These are phyloP conservation scores for Macropodus opercularis DNA, from an alignment of 2,797 vertebrate genomes.

Conservation along the genomic window DNA sequence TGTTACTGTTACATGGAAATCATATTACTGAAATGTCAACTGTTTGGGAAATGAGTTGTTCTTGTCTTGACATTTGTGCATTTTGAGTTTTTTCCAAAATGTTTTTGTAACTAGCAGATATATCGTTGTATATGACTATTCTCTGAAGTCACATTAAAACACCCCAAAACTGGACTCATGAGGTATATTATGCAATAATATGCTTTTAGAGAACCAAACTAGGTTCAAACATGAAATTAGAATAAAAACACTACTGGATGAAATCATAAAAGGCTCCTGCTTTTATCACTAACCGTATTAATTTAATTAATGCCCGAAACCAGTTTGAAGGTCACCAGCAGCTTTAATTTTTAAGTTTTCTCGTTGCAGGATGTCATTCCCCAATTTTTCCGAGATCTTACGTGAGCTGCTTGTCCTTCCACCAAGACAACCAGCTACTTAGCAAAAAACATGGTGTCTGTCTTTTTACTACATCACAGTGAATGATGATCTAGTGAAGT, in stretches of 20 bases:
- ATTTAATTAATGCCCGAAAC: conserved; percentile 1
- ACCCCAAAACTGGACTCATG: background rate
- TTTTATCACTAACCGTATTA: conserved; percentile 3
- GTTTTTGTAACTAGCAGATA: background rate
- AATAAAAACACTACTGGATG: conserved; percentile 2
- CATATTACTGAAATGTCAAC: conserved; percentile 5
- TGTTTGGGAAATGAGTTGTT: background rate
- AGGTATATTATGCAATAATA: background rate
- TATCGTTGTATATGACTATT: background rate
- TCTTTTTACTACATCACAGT: conserved; percentile 22
- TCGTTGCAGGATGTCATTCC: background rate
- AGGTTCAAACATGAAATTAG: conserved; percentile 11
- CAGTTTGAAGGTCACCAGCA: conserved; percentile 20
- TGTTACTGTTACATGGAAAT: conserved; percentile 6
- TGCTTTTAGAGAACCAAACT: conserved; percentile 4
- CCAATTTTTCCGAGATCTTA: conserved; percentile 28
- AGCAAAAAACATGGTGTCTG: conserved; percentile 18
- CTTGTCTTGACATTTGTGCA: conserved; percentile 8
- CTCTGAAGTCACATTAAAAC: background rate
- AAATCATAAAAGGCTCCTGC: conserved; percentile 12
- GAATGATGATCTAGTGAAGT: conserved; percentile 27
- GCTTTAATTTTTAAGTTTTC: conserved; percentile 8
- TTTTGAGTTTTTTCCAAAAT: background rate
- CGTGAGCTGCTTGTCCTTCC: conserved; percentile 39
- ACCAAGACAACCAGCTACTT: conserved; percentile 27